phyloP scores from a whole-genome alignment of 2,797 vertebrate genomes.

The Odontamblyopus lacepedii region DNA sequence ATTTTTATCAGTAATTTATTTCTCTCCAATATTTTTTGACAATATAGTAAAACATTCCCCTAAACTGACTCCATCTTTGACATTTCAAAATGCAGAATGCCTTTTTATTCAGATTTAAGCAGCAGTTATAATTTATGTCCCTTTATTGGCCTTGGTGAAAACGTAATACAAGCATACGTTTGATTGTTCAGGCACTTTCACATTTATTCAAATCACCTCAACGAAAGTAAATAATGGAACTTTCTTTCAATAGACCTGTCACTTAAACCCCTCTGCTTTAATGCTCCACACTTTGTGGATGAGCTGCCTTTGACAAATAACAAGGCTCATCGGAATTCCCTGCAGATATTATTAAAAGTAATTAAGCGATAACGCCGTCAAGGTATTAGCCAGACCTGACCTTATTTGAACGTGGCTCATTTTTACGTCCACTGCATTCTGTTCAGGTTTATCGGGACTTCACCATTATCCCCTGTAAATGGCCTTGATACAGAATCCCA shows the following conservation, averaged over 20 bases:
- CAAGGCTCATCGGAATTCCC: constrained; percentile 12
- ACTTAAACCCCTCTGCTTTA: constrained; percentile 10
- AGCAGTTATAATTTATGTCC: background rate
- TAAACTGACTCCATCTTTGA: background rate
- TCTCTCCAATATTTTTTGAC: no score
- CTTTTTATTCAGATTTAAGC: background rate
- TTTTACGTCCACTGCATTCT: constrained; percentile 19
- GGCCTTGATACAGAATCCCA: constrained; percentile 37
- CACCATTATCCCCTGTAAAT: constrained; percentile 23
- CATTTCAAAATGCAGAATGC: no score
- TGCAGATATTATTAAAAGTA: constrained; percentile 36
- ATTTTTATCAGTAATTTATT: no score
- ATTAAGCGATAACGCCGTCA: constrained; percentile 37
- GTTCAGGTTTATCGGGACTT: constrained; percentile 39
- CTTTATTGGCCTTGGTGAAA: background rate
- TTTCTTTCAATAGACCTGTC: constrained; percentile 17
- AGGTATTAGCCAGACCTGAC: constrained; percentile 12
- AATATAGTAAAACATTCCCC: no score
- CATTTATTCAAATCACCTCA: background rate
- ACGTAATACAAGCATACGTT: background rate
- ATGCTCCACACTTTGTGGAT: constrained; percentile 19
- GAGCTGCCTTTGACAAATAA: constrained; percentile 33
- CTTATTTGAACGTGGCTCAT: constrained; percentile 11
- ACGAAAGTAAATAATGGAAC: background rate
- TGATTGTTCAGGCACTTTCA: no score